Conservation (phyloP, 1,140 invertebrate genomes). For the Drosophila sturtevanti region DNA sequence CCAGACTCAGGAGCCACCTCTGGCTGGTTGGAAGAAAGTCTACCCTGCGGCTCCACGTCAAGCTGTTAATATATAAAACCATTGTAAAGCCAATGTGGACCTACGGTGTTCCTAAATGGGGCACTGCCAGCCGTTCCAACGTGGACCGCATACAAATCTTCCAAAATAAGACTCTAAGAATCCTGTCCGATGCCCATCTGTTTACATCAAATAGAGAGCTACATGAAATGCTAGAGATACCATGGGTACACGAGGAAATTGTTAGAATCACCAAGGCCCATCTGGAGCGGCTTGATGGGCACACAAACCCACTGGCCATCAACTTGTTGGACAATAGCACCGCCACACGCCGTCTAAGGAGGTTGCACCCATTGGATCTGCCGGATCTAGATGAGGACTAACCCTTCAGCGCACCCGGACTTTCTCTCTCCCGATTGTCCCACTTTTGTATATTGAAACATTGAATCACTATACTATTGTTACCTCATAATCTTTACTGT, state of each 20-base stretch:
- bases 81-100: constrained; percentile 13
- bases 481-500: too few species aligned
- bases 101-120: constrained; percentile 3
- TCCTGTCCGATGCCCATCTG: too few species aligned
- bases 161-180: too few species aligned
- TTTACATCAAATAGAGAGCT: too few species aligned
- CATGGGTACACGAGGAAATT: neutral
- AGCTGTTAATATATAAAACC: neutral
- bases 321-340: neutral
- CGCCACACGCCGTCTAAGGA: neutral
- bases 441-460: too few species aligned
- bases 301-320: neutral
- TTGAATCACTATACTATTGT: too few species aligned
- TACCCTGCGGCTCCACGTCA: neutral
- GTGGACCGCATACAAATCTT: too few species aligned
- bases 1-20: neutral
- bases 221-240: neutral
- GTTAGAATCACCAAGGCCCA: neutral
- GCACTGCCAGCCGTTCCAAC: constrained; percentile 1
- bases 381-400: too few species aligned
- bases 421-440: too few species aligned
- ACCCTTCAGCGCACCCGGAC: too few species aligned
- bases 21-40: neutral
- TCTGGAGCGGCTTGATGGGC: neutral
- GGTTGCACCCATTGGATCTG: neutral